phyloP scores from a whole-genome alignment of 2,797 vertebrate species.

The Spatula versicolor region DNA sequence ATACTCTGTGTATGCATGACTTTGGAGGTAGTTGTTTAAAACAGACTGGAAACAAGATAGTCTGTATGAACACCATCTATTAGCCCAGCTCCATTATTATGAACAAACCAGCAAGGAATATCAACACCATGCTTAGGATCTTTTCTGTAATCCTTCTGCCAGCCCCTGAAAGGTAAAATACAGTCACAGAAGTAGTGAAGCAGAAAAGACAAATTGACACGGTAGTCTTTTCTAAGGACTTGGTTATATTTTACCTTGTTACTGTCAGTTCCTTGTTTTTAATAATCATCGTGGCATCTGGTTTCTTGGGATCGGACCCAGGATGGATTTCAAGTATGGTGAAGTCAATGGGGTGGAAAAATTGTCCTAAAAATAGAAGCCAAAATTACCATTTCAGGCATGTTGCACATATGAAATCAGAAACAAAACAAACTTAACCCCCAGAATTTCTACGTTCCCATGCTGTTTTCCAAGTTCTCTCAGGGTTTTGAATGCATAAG shows the following conservation, averaged over 20 bases:
- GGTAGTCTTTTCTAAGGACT: not conserved
- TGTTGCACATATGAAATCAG: not conserved
- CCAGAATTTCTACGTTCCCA: not conserved
- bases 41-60: conserved; percentile 83
- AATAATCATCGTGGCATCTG: conserved; percentile 85
- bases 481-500: not conserved
- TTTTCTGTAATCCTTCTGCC: conserved; percentile 86
- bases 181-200: not conserved
- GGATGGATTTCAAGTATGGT: conserved; percentile 80
- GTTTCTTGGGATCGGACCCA: conserved; percentile 79
- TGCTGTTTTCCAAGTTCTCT: not conserved
- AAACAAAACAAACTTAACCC: not conserved
- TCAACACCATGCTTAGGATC: conserved; percentile 73
- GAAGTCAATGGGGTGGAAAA: conserved; percentile 86
- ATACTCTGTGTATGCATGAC: too few species aligned
- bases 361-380: conserved; percentile 82
- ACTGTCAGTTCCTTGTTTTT: conserved; percentile 86
- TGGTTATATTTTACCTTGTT: conserved; percentile 82
- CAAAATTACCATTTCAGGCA: not conserved
- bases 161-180: conserved; percentile 80
- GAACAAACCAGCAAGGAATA: conserved; percentile 89
- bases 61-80: conserved; percentile 86
- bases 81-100: conserved; percentile 85
- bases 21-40: conserved; percentile 62
- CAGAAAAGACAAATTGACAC: not conserved